Percentiles rank a stretch among this genome's conserved stretches.
Evolutionary conservation across 2,888 invertebrate genomes (phyloP).

Genomic region (Epistrophe eligans): DNA sequence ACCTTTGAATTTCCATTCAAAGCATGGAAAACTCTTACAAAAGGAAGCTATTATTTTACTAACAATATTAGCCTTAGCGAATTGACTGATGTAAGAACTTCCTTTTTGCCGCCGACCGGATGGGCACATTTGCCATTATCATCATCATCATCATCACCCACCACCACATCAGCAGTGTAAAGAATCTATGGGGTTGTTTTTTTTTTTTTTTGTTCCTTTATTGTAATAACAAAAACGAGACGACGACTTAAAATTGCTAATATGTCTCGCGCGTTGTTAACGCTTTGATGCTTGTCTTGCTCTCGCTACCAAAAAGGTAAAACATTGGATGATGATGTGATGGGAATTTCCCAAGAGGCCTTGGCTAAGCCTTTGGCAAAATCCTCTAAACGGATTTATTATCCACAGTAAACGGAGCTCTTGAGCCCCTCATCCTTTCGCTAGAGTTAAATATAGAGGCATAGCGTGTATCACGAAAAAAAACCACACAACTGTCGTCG

Average conservation of each 20-base stretch:
- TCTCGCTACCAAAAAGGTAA: slow-evolving; percentile 13
- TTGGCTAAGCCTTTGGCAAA: slow-evolving; percentile 69
- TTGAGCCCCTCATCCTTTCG: not conserved
- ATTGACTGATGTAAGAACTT: slow-evolving; percentile 43
- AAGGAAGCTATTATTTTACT: slow-evolving; percentile 61
- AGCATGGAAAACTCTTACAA: slow-evolving; percentile 12
- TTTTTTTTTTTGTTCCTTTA: slow-evolving; percentile 36
- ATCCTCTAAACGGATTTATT: slow-evolving; percentile 55
- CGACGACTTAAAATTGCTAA: slow-evolving; percentile 54
- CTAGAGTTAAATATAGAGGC: not conserved
- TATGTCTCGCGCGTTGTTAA: slow-evolving; percentile 48
- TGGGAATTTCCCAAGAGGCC: slow-evolving; percentile 69
- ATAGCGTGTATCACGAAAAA: slow-evolving; percentile 12
- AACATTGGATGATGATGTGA: slow-evolving; percentile 26
- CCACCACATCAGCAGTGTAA: not conserved
- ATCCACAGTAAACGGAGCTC: slow-evolving; percentile 8
- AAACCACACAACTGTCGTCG: slow-evolving; percentile 34
- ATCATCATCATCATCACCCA: not conserved
- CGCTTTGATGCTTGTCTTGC: slow-evolving; percentile 61
- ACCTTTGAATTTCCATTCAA: not conserved
- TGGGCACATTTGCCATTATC: slow-evolving; percentile 9
- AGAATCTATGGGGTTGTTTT: slow-evolving; percentile 22
- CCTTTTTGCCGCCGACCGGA: slow-evolving; percentile 9
- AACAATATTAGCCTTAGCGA: slow-evolving; percentile 56
- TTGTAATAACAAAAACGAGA: slow-evolving; percentile 54